phyloP scores from a whole-genome alignment of 2,113 vertebrate species.

The Lepus timidus region DNA sequence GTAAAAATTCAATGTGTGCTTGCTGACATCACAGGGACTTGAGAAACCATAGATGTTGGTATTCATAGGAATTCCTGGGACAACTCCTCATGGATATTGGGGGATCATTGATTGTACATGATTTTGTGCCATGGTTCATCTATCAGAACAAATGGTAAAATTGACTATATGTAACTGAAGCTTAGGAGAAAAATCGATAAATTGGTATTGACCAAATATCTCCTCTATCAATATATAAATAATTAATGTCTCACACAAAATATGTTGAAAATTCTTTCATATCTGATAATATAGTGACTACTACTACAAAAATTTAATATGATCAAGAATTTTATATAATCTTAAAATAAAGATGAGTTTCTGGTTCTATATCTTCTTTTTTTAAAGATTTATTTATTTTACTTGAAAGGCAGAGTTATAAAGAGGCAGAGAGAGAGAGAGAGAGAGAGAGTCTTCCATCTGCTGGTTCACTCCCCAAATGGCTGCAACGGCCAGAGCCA shows the following conservation, averaged over 20 bases:
- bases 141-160: background rate
- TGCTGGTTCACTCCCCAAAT: no score
- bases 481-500: no score
- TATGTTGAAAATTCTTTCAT: background rate
- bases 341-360: background rate
- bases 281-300: background rate
- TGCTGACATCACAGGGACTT: no score
- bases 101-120: background rate
- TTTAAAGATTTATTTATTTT: no score
- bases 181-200: background rate
- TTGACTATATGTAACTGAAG: background rate
- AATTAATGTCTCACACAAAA: background rate
- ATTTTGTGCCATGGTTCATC: background rate
- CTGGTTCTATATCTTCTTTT: no score
- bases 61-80: no score
- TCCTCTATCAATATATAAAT: background rate
- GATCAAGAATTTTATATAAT: background rate
- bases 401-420: no score
- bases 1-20: no score
- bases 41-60: no score
- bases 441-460: no score
- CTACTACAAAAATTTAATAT: background rate
- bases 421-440: no score
- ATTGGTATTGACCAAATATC: background rate
- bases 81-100: no score